A percentile compares a stretch with the other conserved stretches of the same genome.
These are phyloP conservation scores for Melanogrammus aeglefinus DNA, from an alignment of 2,797 vertebrate genomes.

Conservation along the genomic window DNA sequence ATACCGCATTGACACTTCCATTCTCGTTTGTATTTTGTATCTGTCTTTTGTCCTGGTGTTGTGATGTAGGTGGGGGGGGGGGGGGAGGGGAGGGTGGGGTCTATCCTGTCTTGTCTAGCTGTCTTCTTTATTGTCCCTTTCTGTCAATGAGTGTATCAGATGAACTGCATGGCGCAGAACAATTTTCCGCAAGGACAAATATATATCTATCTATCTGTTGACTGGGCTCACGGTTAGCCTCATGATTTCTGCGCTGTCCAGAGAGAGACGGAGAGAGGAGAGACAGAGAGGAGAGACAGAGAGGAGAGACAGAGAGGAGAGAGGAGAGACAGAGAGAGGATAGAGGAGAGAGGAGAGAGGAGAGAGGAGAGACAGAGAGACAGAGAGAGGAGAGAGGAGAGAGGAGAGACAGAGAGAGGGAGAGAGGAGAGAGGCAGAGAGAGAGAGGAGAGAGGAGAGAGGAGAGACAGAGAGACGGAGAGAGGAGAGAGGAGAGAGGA, in stretches of 20 bases:
- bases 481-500: not conserved
- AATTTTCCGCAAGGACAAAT: too few species aligned
- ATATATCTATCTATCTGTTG: constrained; percentile 4
- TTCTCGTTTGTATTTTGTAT: too few species aligned
- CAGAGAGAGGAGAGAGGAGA: not conserved
- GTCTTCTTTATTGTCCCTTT: too few species aligned
- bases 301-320: not conserved
- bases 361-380: not conserved
- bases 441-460: not conserved
- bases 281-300: too few species aligned
- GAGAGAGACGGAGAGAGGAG: not conserved
- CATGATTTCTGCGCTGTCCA: constrained; percentile 12
- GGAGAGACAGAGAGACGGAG: not conserved
- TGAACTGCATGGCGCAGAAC: too few species aligned
- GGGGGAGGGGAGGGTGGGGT: too few species aligned
- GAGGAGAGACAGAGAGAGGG: too few species aligned
- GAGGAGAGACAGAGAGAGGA: not conserved
- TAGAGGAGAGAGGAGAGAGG: not conserved
- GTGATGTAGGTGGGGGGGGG: too few species aligned
- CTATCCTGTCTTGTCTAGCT: too few species aligned
- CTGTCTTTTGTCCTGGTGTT: too few species aligned
- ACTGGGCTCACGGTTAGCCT: constrained; percentile 16
- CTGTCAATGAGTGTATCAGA: too few species aligned
- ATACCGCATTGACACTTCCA: too few species aligned
- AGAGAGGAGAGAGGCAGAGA: not conserved